Evolutionary conservation across 2,888 invertebrate species (phyloP), one percentile per base, ranked within the genome.

Genomic region (Macropis europaea): DNA sequence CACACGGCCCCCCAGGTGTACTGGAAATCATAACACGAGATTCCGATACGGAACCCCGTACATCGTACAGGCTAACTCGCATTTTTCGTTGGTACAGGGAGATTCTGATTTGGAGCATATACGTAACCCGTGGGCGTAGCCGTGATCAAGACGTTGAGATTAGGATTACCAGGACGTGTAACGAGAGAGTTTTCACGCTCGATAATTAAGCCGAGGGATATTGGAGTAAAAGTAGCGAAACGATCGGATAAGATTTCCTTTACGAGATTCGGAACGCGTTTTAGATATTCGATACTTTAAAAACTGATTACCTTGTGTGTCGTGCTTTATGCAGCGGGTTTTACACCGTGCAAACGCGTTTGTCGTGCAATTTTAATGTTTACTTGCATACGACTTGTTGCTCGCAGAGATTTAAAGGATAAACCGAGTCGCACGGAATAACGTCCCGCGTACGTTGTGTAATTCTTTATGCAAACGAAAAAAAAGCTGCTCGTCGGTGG

Each of bases 161-260:
- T 66, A 68, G 66, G 48, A 54, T 43, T 48, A 50, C 43, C 28
- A 52, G 24, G 63, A 40, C 43, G 53, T 53, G 45, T 36, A 52
- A 53, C 52, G 66, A 36, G 63, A 50, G 66, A 67, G 53, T 63
- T 67, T 52, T 67, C 66, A 53, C 66, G 64, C 40, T 48, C 40
- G 66, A 40, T 48, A 69, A 67, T 67, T 67, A 67, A 50, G 28
- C 13, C 67, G 13, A 30, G 38, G 50, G 57, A 45, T 56, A 69
- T 50, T 52, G 68, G 24, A n/a, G 32, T 38, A 54, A 36, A 48
- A 48, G 54, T 66, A 53, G 40, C 38, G 19, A 13, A 17, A 48
- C 47, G 60, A 32, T 42, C 24, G 63, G 53, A 53, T 47, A 52
- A 45, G 52, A 24, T 53, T 53, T 19, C 45, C 38, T 32, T 9